phyloP scores from a whole-genome alignment of 2,113 vertebrate species.

The Anolis sagrei region DNA sequence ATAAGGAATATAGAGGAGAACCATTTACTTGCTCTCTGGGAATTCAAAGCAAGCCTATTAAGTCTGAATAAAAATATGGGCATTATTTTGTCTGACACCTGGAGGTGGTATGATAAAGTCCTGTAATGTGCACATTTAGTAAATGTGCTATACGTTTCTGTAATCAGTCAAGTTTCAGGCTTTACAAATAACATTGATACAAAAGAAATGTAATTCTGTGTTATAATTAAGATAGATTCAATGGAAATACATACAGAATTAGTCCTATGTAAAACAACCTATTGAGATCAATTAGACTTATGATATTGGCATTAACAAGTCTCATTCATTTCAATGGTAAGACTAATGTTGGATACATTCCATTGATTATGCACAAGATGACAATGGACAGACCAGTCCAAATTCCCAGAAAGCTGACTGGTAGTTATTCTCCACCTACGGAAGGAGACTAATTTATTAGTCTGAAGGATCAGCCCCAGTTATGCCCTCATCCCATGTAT shows the following conservation, averaged over 20 bases:
- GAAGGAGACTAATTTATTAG: neutral
- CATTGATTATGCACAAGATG: neutral
- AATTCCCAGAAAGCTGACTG: neutral
- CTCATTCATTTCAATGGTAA: neutral
- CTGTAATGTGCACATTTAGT: neutral
- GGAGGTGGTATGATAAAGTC: neutral
- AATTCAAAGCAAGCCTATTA: neutral
- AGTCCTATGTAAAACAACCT: neutral
- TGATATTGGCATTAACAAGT: neutral
- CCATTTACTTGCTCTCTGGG: slow-evolving; percentile 1
- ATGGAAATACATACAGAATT: neutral
- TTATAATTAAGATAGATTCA: neutral
- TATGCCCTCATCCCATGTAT: neutral
- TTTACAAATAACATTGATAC: neutral
- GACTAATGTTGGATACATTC: neutral
- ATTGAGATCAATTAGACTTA: neutral
- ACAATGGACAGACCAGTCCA: neutral
- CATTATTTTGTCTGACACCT: neutral
- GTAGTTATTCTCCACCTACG: neutral
- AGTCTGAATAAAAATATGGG: neutral
- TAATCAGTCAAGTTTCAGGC: neutral
- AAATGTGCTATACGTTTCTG: neutral
- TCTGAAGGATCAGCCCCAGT: neutral
- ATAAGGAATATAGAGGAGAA: neutral
- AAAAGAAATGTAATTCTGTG: neutral